A percentile compares a stretch with the other conserved stretches of the same genome.
These are phyloP conservation scores for Coracopsis vasa DNA, from an alignment of 2,113 vertebrate species.

Conservation along the genomic window DNA sequence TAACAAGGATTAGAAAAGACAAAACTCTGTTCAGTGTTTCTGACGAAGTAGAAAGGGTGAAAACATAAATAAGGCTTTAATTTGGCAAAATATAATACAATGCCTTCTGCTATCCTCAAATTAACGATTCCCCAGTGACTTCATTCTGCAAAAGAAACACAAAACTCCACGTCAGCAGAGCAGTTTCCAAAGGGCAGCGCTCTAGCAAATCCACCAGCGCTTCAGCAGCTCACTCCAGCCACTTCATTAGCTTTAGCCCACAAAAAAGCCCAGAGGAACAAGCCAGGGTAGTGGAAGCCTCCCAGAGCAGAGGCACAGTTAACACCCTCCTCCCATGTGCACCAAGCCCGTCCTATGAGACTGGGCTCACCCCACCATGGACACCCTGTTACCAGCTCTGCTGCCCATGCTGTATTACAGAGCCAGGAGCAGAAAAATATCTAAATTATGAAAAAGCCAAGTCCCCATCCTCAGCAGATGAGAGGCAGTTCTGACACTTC, in stretches of 20 bases:
- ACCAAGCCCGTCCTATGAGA: rapidly evolving
- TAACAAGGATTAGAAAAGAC: slow-evolving; percentile 87
- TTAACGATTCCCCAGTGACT: slow-evolving; percentile 64
- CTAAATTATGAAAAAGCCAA: background rate
- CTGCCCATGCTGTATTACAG: rapidly evolving
- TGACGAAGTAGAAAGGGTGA: slow-evolving; percentile 87
- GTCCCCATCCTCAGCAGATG: background rate
- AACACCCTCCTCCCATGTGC: background rate
- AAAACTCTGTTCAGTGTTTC: slow-evolving; percentile 86
- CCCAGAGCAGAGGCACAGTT: background rate
- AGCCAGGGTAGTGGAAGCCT: background rate
- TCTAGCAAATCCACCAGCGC: background rate
- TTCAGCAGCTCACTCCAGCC: rapidly evolving
- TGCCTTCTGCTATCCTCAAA: slow-evolving; percentile 77
- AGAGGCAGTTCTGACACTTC: background rate
- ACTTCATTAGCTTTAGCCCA: rapidly evolving
- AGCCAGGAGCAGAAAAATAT: background rate
- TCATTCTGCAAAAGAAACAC: slow-evolving; percentile 78
- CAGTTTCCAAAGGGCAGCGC: background rate
- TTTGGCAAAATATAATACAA: slow-evolving; percentile 88
- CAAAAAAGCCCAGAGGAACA: rapidly evolving
- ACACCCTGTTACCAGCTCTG: background rate
- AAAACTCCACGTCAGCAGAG: slow-evolving; percentile 25
- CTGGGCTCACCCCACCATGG: rapidly evolving
- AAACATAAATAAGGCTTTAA: slow-evolving; percentile 90